Evolutionary conservation across 2,888 invertebrate species (phyloP), one percentile per base, ranked within the genome.

Genomic region (Timema podura): DNA sequence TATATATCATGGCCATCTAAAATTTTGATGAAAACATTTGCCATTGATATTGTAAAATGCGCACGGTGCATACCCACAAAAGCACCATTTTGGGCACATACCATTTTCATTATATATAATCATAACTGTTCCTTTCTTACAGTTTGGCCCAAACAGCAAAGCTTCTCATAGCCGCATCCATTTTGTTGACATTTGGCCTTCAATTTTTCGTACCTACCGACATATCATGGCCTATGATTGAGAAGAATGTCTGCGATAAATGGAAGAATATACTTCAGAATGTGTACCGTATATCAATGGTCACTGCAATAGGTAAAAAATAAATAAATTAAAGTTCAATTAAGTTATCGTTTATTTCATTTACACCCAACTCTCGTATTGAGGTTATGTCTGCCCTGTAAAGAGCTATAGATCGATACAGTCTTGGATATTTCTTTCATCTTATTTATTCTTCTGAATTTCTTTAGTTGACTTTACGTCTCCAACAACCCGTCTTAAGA

Each of bases 171-270:
- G 93, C 94, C 0, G 76, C 93, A 0, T 92, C 96, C 0, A 93
- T 98, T 71, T 90, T 96, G 72, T 91, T 98, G 79, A 93, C 96
- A 0, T 98, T 95, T 81, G 93, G 93, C 64, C 86, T 98, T 0
- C 97, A 98, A 82, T 93, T 95, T 80, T 98, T 93, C 82, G 96
- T 98, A 0, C 96, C 98, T 1, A 89, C 94, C 82, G 92, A 93
- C 74, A 94, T 98, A 78, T 89, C 96, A 68, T 96, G 94, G 92
- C 54, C 69, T 16, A 86, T 87, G 76, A 80, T 95, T 5, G 83
- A 86, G 71, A 78, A 80, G 69, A 80, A 80, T 68, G 83, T 85
- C 5, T 48, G 48, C 9, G 48, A 64, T 5, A 16, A 16, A 0
- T 61, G 16, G 45, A 57, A 48, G 11, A 90, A 91, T 76, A 83